Base-by-base conservation (phyloP, 2,113 vertebrate genomes). In the Onychostruthus taczanowskii region DNA sequence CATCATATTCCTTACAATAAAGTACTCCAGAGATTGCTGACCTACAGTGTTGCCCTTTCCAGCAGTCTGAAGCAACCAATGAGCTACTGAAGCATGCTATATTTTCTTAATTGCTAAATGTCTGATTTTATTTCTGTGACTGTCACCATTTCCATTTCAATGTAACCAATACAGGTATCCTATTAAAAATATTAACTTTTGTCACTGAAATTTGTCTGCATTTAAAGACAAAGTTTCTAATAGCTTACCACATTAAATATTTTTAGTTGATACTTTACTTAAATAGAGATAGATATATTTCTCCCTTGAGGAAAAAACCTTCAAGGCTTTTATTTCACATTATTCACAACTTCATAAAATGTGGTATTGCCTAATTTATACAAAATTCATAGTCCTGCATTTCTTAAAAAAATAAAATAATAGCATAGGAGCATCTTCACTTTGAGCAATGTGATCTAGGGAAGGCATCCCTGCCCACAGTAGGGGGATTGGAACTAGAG, bases 71-170 rank as follows among this genome's bases (percentile, higher is more conserved):
- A 85, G 41, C 5, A 75, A 41, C 26, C 7, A 46, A 59, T 0
- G 1, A 47, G 30, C 23, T 52, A 49, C 13, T 53, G 24, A 88
- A 79, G 70, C 6, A 16, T 0, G 0, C 1, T 56, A 4, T 37
- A 11, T 76, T 63, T 83, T 41, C 31, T 73, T 37, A 58, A 47
- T 49, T 83, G 35, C 6, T 80, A 16, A 23, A 52, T 14, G 7
- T 24, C 58, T 86, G 39, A 19, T 67, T 86, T 67, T 50, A 43
- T 59, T 61, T 78, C 2, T 35, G 14, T 70, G 9, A 10, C 28
- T 70, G 27, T 47, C 46, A 70, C 5, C 3, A 13, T 44, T 75
- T 24, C 24, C 7, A 53, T 59, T 67, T 91, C 37, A 76, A 22
- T 56, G 7, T 13, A 74, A 63, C 9, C 14, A 58, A 6, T 44